These are phyloP conservation scores for Tympanuchus pallidicinctus DNA, from an alignment of 2,113 vertebrate species.

Conservation along the genomic window DNA sequence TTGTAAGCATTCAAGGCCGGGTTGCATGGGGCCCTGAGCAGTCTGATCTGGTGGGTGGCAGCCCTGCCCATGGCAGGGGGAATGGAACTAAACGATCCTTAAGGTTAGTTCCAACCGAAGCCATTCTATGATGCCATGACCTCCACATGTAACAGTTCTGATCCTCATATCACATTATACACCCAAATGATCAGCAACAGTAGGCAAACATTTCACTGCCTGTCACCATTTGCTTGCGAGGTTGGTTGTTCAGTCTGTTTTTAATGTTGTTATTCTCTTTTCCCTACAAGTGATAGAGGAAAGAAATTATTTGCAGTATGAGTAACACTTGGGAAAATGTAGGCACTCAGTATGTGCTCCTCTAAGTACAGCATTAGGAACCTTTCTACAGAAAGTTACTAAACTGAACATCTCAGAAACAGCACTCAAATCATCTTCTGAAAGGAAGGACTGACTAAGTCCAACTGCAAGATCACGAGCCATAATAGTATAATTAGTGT, in stretches of 20 bases:
- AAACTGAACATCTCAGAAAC: conserved; percentile 26
- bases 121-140: no score
- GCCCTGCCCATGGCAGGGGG: no score
- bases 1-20: no score
- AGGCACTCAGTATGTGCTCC: not conserved
- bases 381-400: not conserved
- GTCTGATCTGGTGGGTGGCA: no score
- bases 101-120: no score
- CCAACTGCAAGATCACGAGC: conserved; percentile 84
- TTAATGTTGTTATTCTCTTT: not conserved
- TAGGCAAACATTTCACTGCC: not conserved
- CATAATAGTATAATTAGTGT: conserved; percentile 89
- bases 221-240: not conserved
- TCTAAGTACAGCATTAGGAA: not conserved
- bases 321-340: not conserved
- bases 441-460: conserved; percentile 67
- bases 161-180: not conserved
- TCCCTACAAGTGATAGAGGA: not conserved
- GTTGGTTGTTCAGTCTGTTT: not conserved
- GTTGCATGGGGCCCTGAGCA: no score
- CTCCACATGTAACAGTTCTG: not conserved
- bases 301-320: not conserved
- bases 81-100: no score
- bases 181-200: not conserved
- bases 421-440: conserved; percentile 55